Evolutionary conservation across 2,888 invertebrate genomes (phyloP), one percentile per base, ranked within the genome.

Genomic region (Pristionchus maxplancki): DNA sequence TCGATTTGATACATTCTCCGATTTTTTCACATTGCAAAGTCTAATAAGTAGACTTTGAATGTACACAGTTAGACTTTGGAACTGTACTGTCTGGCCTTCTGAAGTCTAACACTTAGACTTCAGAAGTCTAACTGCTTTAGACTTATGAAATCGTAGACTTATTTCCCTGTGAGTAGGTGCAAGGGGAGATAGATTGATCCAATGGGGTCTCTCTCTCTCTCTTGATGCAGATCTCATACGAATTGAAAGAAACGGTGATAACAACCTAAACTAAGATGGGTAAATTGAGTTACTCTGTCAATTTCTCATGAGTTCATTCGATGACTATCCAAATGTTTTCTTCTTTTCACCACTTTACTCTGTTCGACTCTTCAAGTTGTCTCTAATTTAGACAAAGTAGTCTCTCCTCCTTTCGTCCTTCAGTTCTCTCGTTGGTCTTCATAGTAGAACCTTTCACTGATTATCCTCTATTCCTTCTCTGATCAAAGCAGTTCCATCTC

Each of bases 341-440:
- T 28, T 15, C n/a, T 11, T 71, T 71, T 34, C 20, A 24, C 37
- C 71, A 71, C 6, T 71, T 37, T 6, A 71, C 24, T n/a, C n/a
- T n/a, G n/a, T 6, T n/a, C n/a, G n/a, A 13, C 71, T 37, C 37
- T 71, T 37, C 71, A 37, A 71, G 37, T 71, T 71, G 28, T 20
- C 37, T 71, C 71, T 71, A 71, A 71, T 71, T 71, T 37, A 37
- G 37, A 37, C 71, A 37, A 71, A 71, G 37, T 71, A 71, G 71
- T 64, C 31, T 64, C 64, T 31, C 31, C 31, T 31, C 28, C n/a
- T n/a, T n/a, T n/a, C n/a, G n/a, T 64, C 31, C 64, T 64, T 28
- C 31, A 31, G 1, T 64, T 64, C 34, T 15, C 31, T 15, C 31
- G 0, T 31, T 64, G 64, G 31, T 34, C 34, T 58, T 58, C 58